Base-by-base conservation (phyloP, 2,113 vertebrate genomes). In the Megaceryle maxima region DNA sequence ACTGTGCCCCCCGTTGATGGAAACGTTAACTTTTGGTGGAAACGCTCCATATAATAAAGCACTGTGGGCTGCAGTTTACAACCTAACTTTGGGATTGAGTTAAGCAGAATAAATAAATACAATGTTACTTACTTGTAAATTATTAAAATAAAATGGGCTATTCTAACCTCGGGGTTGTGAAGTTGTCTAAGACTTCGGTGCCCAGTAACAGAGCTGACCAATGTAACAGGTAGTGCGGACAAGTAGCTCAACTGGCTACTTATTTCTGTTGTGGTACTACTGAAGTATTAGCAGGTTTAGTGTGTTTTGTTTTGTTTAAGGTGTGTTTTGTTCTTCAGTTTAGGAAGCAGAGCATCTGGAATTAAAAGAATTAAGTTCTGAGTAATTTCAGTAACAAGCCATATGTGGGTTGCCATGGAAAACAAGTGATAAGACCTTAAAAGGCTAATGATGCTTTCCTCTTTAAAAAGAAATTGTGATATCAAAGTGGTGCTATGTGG, bases 401-500 rank as follows among this genome's bases (percentile, higher is more conserved):
- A 0, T 57, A 7, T 10, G 28, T 63, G 13, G 10, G 22, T 78
- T 56, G 13, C n/a, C 3, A 11, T 7, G 46, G 22, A 31, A 28
- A 66, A 51, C 3, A 57, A 53, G 28, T 12, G 74, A 7, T 46
- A 43, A 22, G 51, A 72, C 33, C 29, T 64, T 33, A 8, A 21
- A 31, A 55, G 24, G 28, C 37, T 48, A 10, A 22, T 14, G 5
- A 6, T 70, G 39, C 22, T 70, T 53, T 80, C 9, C 20, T 56
- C 2, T 46, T 48, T 13, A 7, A 64, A 62, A 60, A 64, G 12
- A 12, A 78, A 29, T 11, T 8, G 35, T 64, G 37, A 6, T 35
- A 4, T 1, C n/a, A n/a, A 31, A 13, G n/a, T 50, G 9, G 11
- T 44, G 5, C 8, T 76, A 0, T n/a, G 6, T 13, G 28, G 46